These are phyloP conservation scores for Rallus limicola DNA, from an alignment of 2,113 vertebrate species.

Conservation along the genomic window DNA sequence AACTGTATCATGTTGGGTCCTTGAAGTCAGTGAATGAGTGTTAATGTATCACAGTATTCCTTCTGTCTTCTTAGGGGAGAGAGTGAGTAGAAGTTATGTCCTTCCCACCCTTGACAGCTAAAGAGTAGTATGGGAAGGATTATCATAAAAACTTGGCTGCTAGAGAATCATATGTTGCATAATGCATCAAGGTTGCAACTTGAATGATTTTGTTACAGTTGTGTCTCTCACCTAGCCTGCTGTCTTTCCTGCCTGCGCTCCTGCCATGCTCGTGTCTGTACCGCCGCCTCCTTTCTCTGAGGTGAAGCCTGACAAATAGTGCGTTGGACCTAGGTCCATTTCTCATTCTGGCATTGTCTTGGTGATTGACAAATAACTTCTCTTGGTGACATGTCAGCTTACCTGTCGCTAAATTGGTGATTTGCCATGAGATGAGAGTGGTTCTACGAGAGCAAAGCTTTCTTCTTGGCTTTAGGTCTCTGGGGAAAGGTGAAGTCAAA, in stretches of 20 bases:
- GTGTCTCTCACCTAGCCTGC: neutral
- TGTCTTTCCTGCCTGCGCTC: neutral
- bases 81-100: neutral
- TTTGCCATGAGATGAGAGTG: neutral
- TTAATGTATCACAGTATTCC: neutral
- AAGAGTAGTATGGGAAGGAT: neutral
- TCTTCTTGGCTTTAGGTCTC: neutral
- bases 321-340: neutral
- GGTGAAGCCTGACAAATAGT: neutral
- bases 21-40: neutral
- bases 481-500: neutral
- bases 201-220: neutral
- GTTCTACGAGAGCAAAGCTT: neutral
- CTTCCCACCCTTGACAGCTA: neutral
- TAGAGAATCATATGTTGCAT: neutral
- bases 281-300: neutral
- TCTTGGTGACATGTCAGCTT: neutral
- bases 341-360: neutral
- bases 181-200: neutral
- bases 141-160: neutral
- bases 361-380: neutral
- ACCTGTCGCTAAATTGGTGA: neutral
- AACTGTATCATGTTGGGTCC: neutral
- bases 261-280: neutral
- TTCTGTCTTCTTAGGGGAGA: neutral